Base-by-base conservation (phyloP, 30 jellyfish, hydroid and myxozoan genomes). In the Mastigias papua region DNA sequence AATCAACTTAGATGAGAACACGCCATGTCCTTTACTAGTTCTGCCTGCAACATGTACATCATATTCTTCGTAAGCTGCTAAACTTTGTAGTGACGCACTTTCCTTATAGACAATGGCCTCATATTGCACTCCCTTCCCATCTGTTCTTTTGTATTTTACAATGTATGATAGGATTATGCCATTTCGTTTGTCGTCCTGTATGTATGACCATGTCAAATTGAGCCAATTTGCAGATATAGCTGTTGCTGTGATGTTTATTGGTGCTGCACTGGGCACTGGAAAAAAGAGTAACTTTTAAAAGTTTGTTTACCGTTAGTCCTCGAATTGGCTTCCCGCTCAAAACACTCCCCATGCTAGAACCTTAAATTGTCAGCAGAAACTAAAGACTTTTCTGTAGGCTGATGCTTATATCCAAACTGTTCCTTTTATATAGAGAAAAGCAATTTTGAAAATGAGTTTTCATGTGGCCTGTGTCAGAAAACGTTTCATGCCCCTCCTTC, bases 11-110 rank as follows among this genome's bases (percentile, higher is more conserved):
- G 51, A 10, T 6, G 92, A 63, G 33, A 48, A 82, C 2, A 33
- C 32, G 1, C 92, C 92, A 25, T 48, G 77, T 46, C 92, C 92
- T 82, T 69, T 82, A 20, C 64, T n/a, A 19, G 92, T 82, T 78
- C 67, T 68, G 2, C 92, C 92, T 13, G 91, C 92, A 48, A 82
- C 92, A 10, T 49, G 31, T n/a, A 82, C 70, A 69, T 70, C 87
- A 60, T 84, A 84, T 23, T 84, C 82, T 20, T 26, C 35, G 32
- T 84, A 49, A 20, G 62, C 81, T 19, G 75, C 87, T 27, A 84
- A 81, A 37, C 58, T 30, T 6, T 31, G 26, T 17, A 84, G 17
- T 21, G 28, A 23, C 2, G 64, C 67, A 6, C 48, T 11, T 33
- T 32, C 20, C 16, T 32, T 35, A 21, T 26, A 4, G 34, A 64